Conservation (phyloP, 2,797 vertebrate species). For the Pseudochaenichthys georgianus region DNA sequence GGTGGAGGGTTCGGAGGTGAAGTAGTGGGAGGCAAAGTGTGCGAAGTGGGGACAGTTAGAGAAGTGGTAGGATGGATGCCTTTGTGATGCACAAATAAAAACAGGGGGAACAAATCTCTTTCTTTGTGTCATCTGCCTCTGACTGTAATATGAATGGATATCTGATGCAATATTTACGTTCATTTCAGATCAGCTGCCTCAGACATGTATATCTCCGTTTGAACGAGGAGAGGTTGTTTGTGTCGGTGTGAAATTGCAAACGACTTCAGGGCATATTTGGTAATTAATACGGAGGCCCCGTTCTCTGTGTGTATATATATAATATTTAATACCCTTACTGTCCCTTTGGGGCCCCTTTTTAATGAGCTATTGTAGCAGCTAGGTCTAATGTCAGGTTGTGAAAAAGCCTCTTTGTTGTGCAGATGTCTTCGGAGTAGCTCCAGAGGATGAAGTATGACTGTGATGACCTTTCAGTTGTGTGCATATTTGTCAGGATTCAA, state of each 20-base stretch:
- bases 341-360: conserved; percentile 89
- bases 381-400: conserved; percentile 91
- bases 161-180: conserved; percentile 82
- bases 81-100: conserved; percentile 62
- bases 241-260: conserved; percentile 80
- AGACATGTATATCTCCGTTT: conserved; percentile 80
- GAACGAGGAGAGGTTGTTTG: conserved; percentile 82
- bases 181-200: conserved; percentile 71
- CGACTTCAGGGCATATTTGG: conserved; percentile 83
- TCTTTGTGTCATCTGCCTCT: conserved; percentile 33
- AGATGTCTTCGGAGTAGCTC: conserved; percentile 92
- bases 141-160: conserved; percentile 58
- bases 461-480: conserved; percentile 96
- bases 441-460: conserved; percentile 94
- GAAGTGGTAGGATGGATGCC: conserved; percentile 22
- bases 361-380: conserved; percentile 90
- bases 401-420: conserved; percentile 93
- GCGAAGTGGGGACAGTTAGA: conserved; percentile 4
- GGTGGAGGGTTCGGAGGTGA: conserved; percentile 37
- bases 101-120: not conserved
- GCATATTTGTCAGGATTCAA: conserved; percentile 97
- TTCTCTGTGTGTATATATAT: conserved; percentile 60
- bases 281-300: conserved; percentile 82
- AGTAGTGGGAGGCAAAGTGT: not conserved
- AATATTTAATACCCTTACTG: conserved; percentile 85